Base-by-base conservation (phyloP, 2,888 invertebrate genomes). In the Diabrotica balteata region DNA sequence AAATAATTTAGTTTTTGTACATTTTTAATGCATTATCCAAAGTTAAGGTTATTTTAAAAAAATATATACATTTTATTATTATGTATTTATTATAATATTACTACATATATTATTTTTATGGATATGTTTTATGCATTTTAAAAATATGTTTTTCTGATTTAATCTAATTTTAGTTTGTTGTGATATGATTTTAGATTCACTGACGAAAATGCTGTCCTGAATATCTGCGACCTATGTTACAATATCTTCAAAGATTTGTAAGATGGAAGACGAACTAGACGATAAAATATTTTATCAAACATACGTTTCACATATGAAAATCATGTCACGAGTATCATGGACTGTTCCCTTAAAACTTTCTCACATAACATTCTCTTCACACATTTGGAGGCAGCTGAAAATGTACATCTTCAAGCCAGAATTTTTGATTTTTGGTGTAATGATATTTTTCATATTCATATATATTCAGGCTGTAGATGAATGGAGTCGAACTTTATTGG, bases 201-300 rank as follows among this genome's bases (percentile, higher is more conserved):
- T 74, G 72, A 71, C 71, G 67, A 68, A 72, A 65, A 72, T 72
- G 70, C 70, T 59, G 66, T 67, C 67, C 67, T 69, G 65, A 69
- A 67, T 65, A 69, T 63, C 43, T 46, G 42, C 63, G 68, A 67
- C 59, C 60, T 64, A 45, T 60, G 52, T 67, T 67, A 67, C 47
- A 58, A 65, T 66, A 63, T 55, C 66, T 55, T 46, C 64, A 63
- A 59, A 44, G 53, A 44, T 49, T 55, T 59, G 67, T 70, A 73
- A 67, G 59, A 95, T 95, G 95, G 95, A 95, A 89, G 95, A 95
- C 91, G 94, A 94, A 86, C 86, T 95, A 80, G 95, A 95, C 86
- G 94, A 95, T 80, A 91, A 90, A 88, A 91, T 95, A 79, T 87
- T 95, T 79, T 93, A 94, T 85, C 94, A 95, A 88, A 93, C 94